Evolutionary conservation across 2,888 invertebrate species (phyloP), one percentile per base, ranked within the genome.

Genomic region (Phaedon cochleariae): DNA sequence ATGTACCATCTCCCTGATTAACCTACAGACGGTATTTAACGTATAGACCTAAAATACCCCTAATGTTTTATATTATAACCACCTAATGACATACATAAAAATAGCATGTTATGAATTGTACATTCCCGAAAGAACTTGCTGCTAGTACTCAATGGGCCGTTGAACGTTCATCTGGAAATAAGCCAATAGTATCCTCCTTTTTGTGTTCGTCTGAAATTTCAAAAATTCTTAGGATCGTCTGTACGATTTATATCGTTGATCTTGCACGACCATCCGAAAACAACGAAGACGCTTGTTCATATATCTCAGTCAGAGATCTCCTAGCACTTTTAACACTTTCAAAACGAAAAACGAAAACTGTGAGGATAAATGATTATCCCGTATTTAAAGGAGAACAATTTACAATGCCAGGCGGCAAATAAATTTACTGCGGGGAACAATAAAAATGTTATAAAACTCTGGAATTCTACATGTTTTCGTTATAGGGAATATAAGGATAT

Each of bases 211-310:
- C 34, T 49, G 45, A 62, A 66, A 61, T 65, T 53, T 66, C 54
- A 46, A 66, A 63, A 67, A 67, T 61, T 60, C 60, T 48, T 22
- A 58, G 63, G 57, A 63, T 66, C 51, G 59, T 60, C 66, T 49
- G 31, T 21, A 51, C 57, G 57, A 65, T 65, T 60, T 65, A 64
- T 57, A 51, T 34, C 34, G 20, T 49, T 45, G 26, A 52, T 37
- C 62, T n/a, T n/a, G 58, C 58, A 34, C 59, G 58, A 61, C n/a
- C n/a, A n/a, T n/a, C n/a, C n/a, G n/a, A n/a, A 65, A 65, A 65
- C 62, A 65, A 65, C 53, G 22, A 57, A 48, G 58, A 62, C 31
- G 45, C 41, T 61, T 65, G 65, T 65, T 65, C 61, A 48, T 65
- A 52, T 52, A 49, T 62, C 49, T 55, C 34, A 53, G 48, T 54